Conservation (phyloP, 1,140 invertebrate species). For the Centruroides vittatus region DNA sequence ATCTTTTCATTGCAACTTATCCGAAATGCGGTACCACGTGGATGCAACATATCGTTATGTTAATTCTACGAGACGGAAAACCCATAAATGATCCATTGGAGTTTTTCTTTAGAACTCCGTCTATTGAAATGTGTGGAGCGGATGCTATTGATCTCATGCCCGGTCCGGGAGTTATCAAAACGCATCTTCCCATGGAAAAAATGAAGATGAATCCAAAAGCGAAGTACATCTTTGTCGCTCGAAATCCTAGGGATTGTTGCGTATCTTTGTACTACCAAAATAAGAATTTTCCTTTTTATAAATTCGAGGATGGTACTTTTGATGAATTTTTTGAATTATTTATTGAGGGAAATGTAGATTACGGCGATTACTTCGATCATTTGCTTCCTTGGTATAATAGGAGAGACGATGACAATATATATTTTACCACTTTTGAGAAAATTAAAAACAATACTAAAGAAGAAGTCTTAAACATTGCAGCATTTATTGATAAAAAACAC, state of each 20-base stretch:
- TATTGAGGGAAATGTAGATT: slow-evolving; percentile 23
- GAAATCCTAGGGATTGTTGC: slow-evolving; percentile 72
- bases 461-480: slow-evolving; percentile 5
- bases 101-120: not conserved
- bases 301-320: slow-evolving; percentile 20
- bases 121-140: slow-evolving; percentile 1
- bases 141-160: slow-evolving; percentile 5
- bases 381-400: slow-evolving; percentile 25
- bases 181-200: slow-evolving; percentile 58
- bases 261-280: slow-evolving; percentile 72
- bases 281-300: slow-evolving; percentile 34
- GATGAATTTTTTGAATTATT: slow-evolving; percentile 28
- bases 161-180: slow-evolving; percentile 32
- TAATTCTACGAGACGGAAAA: slow-evolving; percentile 6
- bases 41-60: slow-evolving; percentile 25
- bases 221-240: slow-evolving; percentile 53
- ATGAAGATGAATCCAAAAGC: slow-evolving; percentile 35
- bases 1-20: slow-evolving; percentile 16
- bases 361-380: slow-evolving; percentile 31
- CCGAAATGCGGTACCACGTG: slow-evolving; percentile 24
- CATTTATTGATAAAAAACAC: slow-evolving; percentile 12
- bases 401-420: slow-evolving; percentile 22
- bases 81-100: not conserved
- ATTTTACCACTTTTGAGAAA: slow-evolving; percentile 24
- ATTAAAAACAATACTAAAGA: slow-evolving; percentile 12